These are phyloP conservation scores for Oasisia sp. DNA, from an alignment of 2,888 invertebrate genomes.

Conservation along the genomic window DNA sequence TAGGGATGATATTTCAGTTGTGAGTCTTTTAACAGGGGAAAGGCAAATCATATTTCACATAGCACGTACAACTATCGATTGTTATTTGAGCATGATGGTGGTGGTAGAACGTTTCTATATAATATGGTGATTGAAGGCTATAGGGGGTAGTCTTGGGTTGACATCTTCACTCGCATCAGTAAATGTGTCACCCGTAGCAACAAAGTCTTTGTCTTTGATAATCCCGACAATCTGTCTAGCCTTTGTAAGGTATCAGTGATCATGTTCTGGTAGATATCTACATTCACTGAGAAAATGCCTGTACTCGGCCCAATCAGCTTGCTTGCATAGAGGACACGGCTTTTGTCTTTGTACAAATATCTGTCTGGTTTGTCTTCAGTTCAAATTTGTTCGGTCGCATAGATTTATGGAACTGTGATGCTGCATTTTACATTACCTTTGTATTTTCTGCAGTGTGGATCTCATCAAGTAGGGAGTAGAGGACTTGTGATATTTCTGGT, in stretches of 20 bases:
- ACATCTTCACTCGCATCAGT: background rate
- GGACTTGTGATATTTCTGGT: constrained; percentile 42
- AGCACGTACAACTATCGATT: constrained; percentile 24
- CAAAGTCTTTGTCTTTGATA: constrained; percentile 24
- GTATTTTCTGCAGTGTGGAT: background rate
- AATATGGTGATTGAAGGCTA: constrained; percentile 19
- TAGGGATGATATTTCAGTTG: background rate
- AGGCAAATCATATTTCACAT: constrained; percentile 23
- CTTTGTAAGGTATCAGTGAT: background rate
- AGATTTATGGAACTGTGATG: background rate
- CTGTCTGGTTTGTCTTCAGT: background rate
- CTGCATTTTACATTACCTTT: background rate
- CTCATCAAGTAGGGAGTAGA: constrained; percentile 40
- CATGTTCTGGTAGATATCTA: constrained; percentile 35
- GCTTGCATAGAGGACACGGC: constrained; percentile 42
- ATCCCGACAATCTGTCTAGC: constrained; percentile 33
- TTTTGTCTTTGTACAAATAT: background rate
- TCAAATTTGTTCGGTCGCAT: background rate
- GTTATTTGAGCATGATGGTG: constrained; percentile 18
- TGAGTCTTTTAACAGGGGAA: background rate
- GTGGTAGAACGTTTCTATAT: constrained; percentile 23
- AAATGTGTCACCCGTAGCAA: constrained; percentile 8
- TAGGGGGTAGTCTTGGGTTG: background rate
- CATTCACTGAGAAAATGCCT: constrained; percentile 43
- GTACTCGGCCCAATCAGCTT: constrained; percentile 28